Conservation (phyloP, 2,113 vertebrate genomes). For the Macrotis lagotis region DNA sequence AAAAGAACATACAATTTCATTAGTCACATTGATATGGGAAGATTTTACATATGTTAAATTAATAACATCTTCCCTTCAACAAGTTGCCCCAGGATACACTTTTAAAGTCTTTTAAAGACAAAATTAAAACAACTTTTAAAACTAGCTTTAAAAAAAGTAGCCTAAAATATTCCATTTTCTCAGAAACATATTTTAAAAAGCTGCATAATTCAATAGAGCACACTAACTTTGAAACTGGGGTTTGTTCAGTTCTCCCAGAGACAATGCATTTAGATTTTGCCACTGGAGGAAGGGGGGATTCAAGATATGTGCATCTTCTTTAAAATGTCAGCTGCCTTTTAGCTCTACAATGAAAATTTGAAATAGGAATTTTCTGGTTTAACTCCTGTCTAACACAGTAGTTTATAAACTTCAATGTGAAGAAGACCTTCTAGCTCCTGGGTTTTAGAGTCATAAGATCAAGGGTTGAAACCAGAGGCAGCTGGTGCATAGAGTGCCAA, state of each 20-base stretch:
- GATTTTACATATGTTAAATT: constrained; percentile 50
- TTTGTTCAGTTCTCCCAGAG: not conserved
- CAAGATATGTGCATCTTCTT: not conserved
- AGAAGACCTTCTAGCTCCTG: constrained; percentile 5
- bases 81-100: not conserved
- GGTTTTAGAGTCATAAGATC: not conserved
- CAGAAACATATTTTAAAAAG: constrained; percentile 34
- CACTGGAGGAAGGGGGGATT: not conserved
- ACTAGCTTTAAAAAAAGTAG: no score
- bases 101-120: not conserved
- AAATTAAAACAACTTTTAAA: constrained; percentile 42
- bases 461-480: not conserved
- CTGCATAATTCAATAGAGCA: not conserved
- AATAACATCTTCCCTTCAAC: constrained; percentile 53
- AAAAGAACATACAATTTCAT: constrained; percentile 71
- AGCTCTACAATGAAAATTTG: not conserved
- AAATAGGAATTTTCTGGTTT: constrained; percentile 10
- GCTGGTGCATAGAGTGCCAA: not conserved
- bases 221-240: not conserved
- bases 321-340: not conserved
- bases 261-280: not conserved
- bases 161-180: constrained; percentile 11
- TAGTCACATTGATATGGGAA: constrained; percentile 48
- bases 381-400: constrained; percentile 16
- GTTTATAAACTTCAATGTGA: constrained; percentile 2